Conservation (phyloP, 2,888 invertebrate species). For the Ectemnius cavifrons region DNA sequence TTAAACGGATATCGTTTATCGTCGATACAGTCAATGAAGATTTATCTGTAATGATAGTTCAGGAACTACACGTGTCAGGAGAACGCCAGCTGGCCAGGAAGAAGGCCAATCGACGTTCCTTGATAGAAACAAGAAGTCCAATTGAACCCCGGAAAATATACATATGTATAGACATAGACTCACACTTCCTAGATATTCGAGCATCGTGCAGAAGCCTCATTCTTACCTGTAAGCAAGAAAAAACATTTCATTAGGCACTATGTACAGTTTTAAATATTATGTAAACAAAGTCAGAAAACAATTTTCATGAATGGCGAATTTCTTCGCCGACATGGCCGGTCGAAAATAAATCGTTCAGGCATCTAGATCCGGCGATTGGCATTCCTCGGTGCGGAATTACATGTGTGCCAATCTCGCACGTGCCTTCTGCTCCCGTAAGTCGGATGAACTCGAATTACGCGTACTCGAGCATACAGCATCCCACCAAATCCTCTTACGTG, state of each 20-base stretch:
- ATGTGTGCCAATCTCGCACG: conserved; percentile 40
- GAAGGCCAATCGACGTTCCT: conserved; percentile 28
- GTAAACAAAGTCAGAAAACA: neutral
- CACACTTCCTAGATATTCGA: conserved; percentile 24
- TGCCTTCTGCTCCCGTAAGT: conserved; percentile 6
- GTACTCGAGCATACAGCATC: conserved; percentile 7
- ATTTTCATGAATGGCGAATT: neutral
- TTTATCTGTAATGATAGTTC: conserved; percentile 20
- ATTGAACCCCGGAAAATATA: conserved; percentile 39
- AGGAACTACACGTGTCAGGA: conserved; percentile 33
- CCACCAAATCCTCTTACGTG: conserved; percentile 26
- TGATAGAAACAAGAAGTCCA: conserved; percentile 42
- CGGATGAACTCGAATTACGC: conserved; percentile 27
- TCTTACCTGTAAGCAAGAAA: conserved; percentile 55
- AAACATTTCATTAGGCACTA: conserved; percentile 15
- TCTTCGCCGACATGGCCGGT: conserved; percentile 10
- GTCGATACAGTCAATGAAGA: conserved; percentile 11
- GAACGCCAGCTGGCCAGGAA: conserved; percentile 24
- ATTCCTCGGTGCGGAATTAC: conserved; percentile 39
- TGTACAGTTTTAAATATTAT: neutral
- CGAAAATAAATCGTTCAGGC: conserved; percentile 37
- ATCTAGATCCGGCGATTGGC: conserved; percentile 20
- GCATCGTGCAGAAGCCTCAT: conserved; percentile 30
- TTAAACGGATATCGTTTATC: conserved; percentile 16
- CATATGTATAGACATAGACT: conserved; percentile 15